Evolutionary conservation across 2,797 vertebrate species (phyloP).

Genomic region (Pyrrhura leucotis): DNA sequence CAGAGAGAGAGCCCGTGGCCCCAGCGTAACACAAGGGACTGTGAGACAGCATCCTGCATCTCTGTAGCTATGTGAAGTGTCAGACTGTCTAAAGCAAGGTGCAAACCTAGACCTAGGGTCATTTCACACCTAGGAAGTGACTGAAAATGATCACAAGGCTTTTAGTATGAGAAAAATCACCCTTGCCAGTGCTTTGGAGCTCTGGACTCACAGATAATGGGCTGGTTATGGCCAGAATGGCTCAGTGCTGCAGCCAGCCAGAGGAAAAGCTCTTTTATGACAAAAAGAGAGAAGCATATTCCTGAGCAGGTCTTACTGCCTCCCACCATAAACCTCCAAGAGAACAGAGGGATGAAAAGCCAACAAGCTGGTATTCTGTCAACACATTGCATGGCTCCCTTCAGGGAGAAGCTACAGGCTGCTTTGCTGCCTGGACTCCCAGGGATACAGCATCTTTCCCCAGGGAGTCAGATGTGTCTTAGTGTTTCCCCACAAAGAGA

Average conservation of each 20-base stretch:
- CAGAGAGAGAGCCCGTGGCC: background rate
- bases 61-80: background rate
- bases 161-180: background rate
- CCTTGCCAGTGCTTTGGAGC: background rate
- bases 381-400: background rate
- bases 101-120: background rate
- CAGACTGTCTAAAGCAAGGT: background rate
- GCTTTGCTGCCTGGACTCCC: background rate
- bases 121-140: background rate
- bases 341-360: background rate
- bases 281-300: background rate
- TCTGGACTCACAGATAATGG: fast-evolving
- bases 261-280: background rate
- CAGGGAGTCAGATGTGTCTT: background rate
- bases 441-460: background rate
- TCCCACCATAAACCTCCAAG: background rate
- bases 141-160: background rate
- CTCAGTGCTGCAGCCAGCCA: background rate
- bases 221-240: background rate
- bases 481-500: background rate
- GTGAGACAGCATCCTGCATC: background rate
- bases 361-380: background rate
- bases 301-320: background rate
- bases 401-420: background rate
- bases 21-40: background rate